Evolutionary conservation across 2,113 vertebrate species (phyloP), one percentile per base, ranked within the genome.

Genomic region (Malurus alboscapulatus): DNA sequence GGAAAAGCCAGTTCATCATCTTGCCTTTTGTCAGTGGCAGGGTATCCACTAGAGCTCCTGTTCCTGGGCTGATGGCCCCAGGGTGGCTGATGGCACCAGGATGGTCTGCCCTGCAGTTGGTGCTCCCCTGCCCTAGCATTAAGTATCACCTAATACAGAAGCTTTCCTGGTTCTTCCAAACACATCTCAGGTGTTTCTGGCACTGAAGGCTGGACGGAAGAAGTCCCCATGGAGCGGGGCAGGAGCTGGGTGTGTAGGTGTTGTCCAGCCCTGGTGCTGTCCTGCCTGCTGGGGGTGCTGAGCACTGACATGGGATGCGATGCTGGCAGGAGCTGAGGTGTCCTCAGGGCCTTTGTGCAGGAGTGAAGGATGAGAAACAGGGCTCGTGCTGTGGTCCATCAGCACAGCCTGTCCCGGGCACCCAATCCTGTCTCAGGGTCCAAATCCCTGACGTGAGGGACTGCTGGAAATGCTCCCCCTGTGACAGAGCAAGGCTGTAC

Each of bases 381-480:
- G 26, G 48, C 19, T 62, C 0, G 0, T 1, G 27, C 51, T 51
- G 54, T 0, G 2, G 27, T 57, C n/a, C 73, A 25, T 36, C 1
- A 1, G 71, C 89, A 79, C 32, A 68, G 63, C 58, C 54, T 79
- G 62, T 25, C 65, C 50, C 90, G 69, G 59, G 27, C 51, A 71
- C 57, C 66, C 0, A 13, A 45, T 50, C 44, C 66, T 2, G 1
- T 40, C 34, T 48, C 62, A 26, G 5, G 38, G 68, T 68, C 69
- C 3, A 1, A 19, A 34, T 40, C 0, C 2, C 74, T 84, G 63
- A 6, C 50, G 5, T 2, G 8, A 50, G 19, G 45, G 14, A 29
- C 11, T 17, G 63, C 71, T 68, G 75, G 65, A 68, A 67, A 63
- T 6, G 40, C 53, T 92, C 13, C 59, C 2, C 5, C 63, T 68